phyloP scores from a whole-genome alignment of 1,140 invertebrate genomes.

The Heliconius hewitsoni region DNA sequence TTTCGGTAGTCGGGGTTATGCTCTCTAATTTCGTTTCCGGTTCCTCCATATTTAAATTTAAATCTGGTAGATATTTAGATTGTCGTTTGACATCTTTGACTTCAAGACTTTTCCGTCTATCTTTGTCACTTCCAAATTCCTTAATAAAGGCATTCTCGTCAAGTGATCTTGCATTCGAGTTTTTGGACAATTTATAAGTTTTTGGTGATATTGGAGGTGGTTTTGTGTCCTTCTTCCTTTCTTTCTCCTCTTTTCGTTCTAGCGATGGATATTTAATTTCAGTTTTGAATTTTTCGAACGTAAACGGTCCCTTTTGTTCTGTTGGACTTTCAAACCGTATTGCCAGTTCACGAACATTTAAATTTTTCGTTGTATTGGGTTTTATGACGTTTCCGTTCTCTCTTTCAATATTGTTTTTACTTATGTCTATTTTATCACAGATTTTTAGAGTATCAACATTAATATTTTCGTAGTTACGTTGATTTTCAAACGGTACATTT shows the following conservation, averaged over 20 bases:
- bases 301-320: constrained; percentile 73
- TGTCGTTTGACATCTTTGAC: constrained; percentile 71
- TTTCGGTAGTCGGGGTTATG: constrained; percentile 82
- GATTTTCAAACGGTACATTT: constrained; percentile 59
- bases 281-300: constrained; percentile 73
- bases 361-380: constrained; percentile 50
- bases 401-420: constrained; percentile 46
- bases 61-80: constrained; percentile 82
- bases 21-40: constrained; percentile 55
- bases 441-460: constrained; percentile 71
- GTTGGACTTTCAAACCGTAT: constrained; percentile 83
- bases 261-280: constrained; percentile 64
- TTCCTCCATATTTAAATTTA: constrained; percentile 73
- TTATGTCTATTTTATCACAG: constrained; percentile 65
- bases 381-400: constrained; percentile 71
- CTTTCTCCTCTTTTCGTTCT: constrained; percentile 56
- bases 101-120: constrained; percentile 80
- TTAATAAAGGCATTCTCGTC: constrained; percentile 87
- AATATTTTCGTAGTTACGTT: constrained; percentile 81
- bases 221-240: constrained; percentile 50
- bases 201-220: constrained; percentile 58
- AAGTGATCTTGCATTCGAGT: constrained; percentile 86
- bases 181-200: constrained; percentile 80
- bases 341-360: constrained; percentile 82
- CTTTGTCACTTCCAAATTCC: constrained; percentile 80